Evolutionary conservation across 2,113 vertebrate genomes (phyloP), one percentile per base, ranked within the genome.

Genomic region (Mungos mungo): DNA sequence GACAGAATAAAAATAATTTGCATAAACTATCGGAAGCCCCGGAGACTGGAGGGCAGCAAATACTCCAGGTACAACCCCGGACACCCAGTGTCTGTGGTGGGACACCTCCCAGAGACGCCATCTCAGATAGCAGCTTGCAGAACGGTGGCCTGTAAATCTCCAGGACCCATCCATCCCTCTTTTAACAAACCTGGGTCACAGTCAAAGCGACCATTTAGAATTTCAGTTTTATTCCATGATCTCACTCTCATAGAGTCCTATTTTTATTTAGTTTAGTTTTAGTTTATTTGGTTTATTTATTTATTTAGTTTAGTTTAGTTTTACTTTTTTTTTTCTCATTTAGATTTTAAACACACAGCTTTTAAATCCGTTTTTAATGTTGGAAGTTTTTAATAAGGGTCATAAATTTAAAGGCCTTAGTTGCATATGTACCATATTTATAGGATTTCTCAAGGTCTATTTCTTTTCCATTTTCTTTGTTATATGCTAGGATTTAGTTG

Each of bases 211-310:
- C 65, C 45, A 38, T 90, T 85, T 57, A 77, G 65, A 95, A 80
- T 79, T 65, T 8, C 54, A 93, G 52, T 68, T 93, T 68, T 68
- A 90, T 81, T n/a, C 35, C 45, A 41, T 81, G 57, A 87, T 35
- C 81, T 93, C 57, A 93, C 35, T 76, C 86, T 68, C 81, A 93
- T 66, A 41, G 27, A 60, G 7, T 25, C 68, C 65, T 90, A 38
- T 90, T 95, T 97, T 93, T 72, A 90, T 60, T 93, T 87, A 86
- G 14, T 90, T 79, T 54, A 88, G 82, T 50, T 79, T 90, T 85
- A 52, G 19, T 76, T 57, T 92, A 21, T 41, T 41, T 72, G 5
- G 41, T 41, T 41, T 41, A 41, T 41, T 41, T 41, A 41, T 41
- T 41, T 41, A 41, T 4, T 41, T 41, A 41, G 5, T 41, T 41